Base-by-base conservation (phyloP, 2,113 vertebrate genomes). In the Eptesicus fuscus region DNA sequence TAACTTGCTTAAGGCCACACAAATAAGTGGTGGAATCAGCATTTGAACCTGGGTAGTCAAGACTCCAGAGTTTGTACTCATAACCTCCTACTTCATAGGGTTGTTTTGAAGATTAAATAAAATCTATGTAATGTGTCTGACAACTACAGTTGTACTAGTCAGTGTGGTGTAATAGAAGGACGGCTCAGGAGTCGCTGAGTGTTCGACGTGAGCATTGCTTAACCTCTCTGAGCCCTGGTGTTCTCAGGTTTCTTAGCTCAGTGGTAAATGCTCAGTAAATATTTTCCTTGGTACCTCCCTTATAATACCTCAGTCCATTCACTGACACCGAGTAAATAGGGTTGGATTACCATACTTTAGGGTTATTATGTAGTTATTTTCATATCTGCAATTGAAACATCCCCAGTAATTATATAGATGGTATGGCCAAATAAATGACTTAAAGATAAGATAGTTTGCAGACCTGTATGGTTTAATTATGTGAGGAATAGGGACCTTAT, bases 371-470 rank as follows among this genome's bases (percentile, higher is more conserved):
- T 69, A 61, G n/a, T 30, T 85, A 47, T 91, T 83, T 90, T 79
- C 70, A 44, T 82, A 44, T 63, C 59, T 85, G 28, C 59, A 76
- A 69, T 65, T 82, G 53, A 76, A 76, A 86, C 80, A 65, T 56
- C 80, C 4, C n/a, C 32, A 42, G 25, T 86, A 92, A 76, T 85
- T 40, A 56, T 37, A 47, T 59, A 49, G 80, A 18, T 82, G 51
- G 30, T 61, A 47, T 85, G 44, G 25, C 30, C 51, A 56, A 32
- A 74, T 88, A 76, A 85, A 61, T 83, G 42, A 44, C 23, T 56
- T 82, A 83, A 93, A 92, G 56, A 51, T 88, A 74, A 61, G 32
- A 35, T 67, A 63, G 53, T 87, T 90, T 78, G 22, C 71, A 94
- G n/a, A 83, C 16, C 35, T 94, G 44, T 87, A 0, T 90, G n/a